Evolutionary conservation across 2,888 invertebrate genomes (phyloP), one percentile per base, ranked within the genome.

Genomic region (Macroteleia sp.): DNA sequence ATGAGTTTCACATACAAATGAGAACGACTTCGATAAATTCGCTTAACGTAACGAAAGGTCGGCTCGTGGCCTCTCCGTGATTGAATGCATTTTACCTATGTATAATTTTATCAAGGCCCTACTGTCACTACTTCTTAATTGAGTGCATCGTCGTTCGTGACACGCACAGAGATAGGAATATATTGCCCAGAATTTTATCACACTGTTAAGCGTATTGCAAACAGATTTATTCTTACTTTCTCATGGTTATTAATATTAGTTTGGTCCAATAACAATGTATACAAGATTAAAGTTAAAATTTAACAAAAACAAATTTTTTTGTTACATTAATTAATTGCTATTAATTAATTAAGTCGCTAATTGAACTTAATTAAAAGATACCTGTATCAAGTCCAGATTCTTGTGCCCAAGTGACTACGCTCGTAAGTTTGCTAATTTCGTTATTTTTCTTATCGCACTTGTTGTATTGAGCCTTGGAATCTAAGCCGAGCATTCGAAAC

Each of bases 361-460:
- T n/a, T n/a, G n/a, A n/a, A n/a, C n/a, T n/a, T n/a, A n/a, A n/a
- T n/a, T n/a, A n/a, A n/a, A n/a, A n/a, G n/a, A 83, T 80, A 92
- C 92, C 94, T 30, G 94, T 94, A 36, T 93, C 92, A 85, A 93
- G 93, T 54, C 93, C 93, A 32, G 92, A 92, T 30, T 91, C 89
- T 83, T 94, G 94, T 0, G 94, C 94, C 94, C 94, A 94, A 70
- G 93, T 92, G 70, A 93, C 92, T 25, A 94, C 89, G 34, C 92
- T 92, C 0, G 91, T 87, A 0, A 94, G 77, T 78, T 88, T 87
- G 73, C 91, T 90, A 56, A 79, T 80, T 28, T 88, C 81, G 77
- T 91, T 88, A 50, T 88, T 81, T 20, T 52, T 80, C 1, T 91
- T 89, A 28, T 93, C 92, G 75, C 92, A 92, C n/a, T 85, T 85